phyloP scores from a whole-genome alignment of 53 echinoderm and acorn worm species.

The Actinopyga echinites region DNA sequence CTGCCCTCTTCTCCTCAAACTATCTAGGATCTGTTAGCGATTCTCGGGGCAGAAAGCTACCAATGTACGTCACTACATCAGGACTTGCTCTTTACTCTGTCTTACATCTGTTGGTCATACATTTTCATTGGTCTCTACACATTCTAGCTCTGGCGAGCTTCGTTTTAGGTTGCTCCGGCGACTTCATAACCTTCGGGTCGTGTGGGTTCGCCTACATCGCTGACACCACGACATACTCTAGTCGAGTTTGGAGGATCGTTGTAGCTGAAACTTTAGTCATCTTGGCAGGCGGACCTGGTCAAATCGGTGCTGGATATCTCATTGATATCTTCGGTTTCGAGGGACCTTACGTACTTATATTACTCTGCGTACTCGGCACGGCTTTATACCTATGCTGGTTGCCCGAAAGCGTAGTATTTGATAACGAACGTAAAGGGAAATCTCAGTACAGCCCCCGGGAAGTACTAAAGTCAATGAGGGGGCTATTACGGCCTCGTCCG shows the following conservation, averaged over 20 bases:
- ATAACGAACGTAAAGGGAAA: slow-evolving; percentile 32
- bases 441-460: neutral
- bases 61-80: slow-evolving; percentile 50
- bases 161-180: slow-evolving; percentile 50
- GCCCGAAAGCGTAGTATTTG: slow-evolving; percentile 44
- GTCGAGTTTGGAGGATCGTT: slow-evolving; percentile 50
- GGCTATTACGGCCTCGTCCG: slow-evolving; percentile 48
- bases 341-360: slow-evolving; percentile 42
- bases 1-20: slow-evolving; percentile 59
- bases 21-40: slow-evolving; percentile 54
- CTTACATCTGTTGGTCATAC: slow-evolving; percentile 20
- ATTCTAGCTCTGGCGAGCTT: slow-evolving; percentile 33
- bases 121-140: slow-evolving; percentile 31
- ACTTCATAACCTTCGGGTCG: slow-evolving; percentile 57
- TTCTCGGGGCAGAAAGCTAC: slow-evolving; percentile 34
- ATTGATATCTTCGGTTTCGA: slow-evolving; percentile 39
- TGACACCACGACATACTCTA: slow-evolving; percentile 45
- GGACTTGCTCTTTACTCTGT: slow-evolving; percentile 50
- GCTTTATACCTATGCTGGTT: slow-evolving; percentile 44
- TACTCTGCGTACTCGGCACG: slow-evolving; percentile 34
- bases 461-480: slow-evolving; percentile 11
- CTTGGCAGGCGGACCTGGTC: slow-evolving; percentile 43
- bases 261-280: slow-evolving; percentile 44
- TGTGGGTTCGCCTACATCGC: slow-evolving; percentile 60
- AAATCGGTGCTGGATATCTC: slow-evolving; percentile 46